phyloP scores from a whole-genome alignment of 2,888 invertebrate species.

The Nemapogon koenigi region DNA sequence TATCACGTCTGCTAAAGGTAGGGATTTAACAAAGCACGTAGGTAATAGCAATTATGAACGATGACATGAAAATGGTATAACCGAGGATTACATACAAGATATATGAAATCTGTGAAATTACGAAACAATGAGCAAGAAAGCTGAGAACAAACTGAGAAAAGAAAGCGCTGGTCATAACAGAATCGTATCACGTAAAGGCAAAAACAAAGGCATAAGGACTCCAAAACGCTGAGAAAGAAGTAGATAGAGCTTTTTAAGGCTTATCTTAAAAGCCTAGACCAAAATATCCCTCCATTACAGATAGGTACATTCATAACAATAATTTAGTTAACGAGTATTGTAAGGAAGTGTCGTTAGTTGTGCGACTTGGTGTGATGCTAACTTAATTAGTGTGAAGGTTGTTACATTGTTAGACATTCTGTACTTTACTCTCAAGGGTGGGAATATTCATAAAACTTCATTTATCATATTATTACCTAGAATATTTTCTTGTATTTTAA shows the following conservation, averaged over 20 bases:
- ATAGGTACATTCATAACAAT: not conserved
- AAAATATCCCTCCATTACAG: not conserved
- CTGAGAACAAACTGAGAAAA: constrained; percentile 36
- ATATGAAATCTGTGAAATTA: constrained; percentile 41
- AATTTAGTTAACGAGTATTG: not conserved
- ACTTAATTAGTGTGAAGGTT: constrained; percentile 32
- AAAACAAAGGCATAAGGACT: constrained; percentile 5
- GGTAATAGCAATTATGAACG: constrained; percentile 39
- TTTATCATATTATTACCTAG: too few relatives aligned
- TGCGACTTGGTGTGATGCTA: constrained; percentile 5
- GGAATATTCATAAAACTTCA: constrained; percentile 27
- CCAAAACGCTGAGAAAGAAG: constrained; percentile 1
- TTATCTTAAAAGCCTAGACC: not conserved
- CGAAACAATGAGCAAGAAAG: constrained; percentile 55
- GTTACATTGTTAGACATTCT: constrained; percentile 16
- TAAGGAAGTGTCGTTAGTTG: constrained; percentile 7
- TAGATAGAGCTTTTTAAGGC: too few relatives aligned
- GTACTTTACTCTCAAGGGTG: constrained; percentile 30
- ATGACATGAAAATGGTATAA: constrained; percentile 42
- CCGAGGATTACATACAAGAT: constrained; percentile 39
- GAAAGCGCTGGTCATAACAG: constrained; percentile 38
- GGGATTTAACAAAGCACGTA: constrained; percentile 31
- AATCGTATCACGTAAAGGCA: constrained; percentile 30
- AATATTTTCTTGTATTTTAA: too few relatives aligned
- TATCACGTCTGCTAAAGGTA: constrained; percentile 20